Conservation (phyloP, 2,113 vertebrate genomes). For the Meles meles region DNA sequence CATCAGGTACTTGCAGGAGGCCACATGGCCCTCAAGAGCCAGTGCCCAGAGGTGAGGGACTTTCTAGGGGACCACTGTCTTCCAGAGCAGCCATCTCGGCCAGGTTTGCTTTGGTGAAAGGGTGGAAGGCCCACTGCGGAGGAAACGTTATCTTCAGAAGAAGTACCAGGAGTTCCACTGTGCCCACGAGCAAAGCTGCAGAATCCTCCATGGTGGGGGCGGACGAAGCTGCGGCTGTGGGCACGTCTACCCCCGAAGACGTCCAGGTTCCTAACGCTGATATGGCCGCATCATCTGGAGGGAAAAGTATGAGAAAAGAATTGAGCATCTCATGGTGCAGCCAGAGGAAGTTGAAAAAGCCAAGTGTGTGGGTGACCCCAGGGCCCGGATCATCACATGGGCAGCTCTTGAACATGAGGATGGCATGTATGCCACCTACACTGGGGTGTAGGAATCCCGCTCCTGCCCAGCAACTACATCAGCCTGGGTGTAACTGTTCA, state of each 20-base stretch:
- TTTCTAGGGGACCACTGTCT: conserved; percentile 88
- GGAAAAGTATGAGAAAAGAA: conserved; percentile 88
- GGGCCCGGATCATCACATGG: neutral
- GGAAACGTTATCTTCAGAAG: conserved; percentile 94
- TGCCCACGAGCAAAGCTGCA: conserved; percentile 95
- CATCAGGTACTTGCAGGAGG: conserved; percentile 90
- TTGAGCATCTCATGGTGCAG: conserved; percentile 75
- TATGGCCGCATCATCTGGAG: conserved; percentile 88
- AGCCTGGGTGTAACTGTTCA: neutral
- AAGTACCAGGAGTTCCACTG: conserved; percentile 94
- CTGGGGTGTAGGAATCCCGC: conserved; percentile 28
- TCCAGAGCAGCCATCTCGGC: conserved; percentile 91
- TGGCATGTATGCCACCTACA: neutral
- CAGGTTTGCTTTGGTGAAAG: conserved; percentile 92
- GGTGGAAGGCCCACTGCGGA: conserved; percentile 92
- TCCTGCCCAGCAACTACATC: conserved; percentile 44
- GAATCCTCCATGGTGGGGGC: conserved; percentile 92
- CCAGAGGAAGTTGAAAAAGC: neutral
- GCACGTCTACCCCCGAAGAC: conserved; percentile 89
- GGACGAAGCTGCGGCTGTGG: conserved; percentile 93
- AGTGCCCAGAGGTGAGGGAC: conserved; percentile 88
- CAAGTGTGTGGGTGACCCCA: accelerated
- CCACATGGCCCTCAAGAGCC: conserved; percentile 86
- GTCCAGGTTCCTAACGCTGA: conserved; percentile 94
- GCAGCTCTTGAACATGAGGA: conserved; percentile 50